Evolutionary conservation across 2,888 invertebrate genomes (phyloP), one percentile per base, ranked within the genome.

Genomic region (Fabriciana adippe): DNA sequence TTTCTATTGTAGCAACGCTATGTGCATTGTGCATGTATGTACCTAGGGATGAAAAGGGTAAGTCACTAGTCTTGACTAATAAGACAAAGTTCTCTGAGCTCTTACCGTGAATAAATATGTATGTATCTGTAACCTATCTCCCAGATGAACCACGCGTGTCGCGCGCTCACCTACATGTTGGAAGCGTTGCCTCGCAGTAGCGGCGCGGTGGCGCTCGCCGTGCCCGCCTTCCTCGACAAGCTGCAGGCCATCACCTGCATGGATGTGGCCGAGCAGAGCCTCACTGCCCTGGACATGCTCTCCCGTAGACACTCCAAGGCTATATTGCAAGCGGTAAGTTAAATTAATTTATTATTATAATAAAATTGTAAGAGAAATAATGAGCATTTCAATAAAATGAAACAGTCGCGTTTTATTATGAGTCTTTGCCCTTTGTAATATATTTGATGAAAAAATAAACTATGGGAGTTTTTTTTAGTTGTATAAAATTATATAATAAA

Each of bases 211-310:
- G 97, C 99, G 2, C 97, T 99, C 80, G 99, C 99, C 2, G 98
- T 99, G 68, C 99, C 99, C 1, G 97, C 98, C 1, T 98, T 99
- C 90, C 93, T 99, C 66, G 98, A 99, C 89, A 99, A 98, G 90
- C 93, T 99, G 67, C 98, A 99, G 92, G 97, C 98, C 31, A 99
- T 99, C 79, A 99, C 99, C 77, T 99, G 99, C 86, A 99, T 99
- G 98, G 99, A 99, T 90, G 99, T 99, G 21, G 99, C 99, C 4
- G 99, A 99, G 87, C 99, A 99, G 92, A 97, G 98, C 75, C 94
- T 99, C 71, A 98, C 99, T 6, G 99, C 99, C 3, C 93, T 99
- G 54, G 99, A 99, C 85, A 99, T 99, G 96, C 93, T 99, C 62
- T 99, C 99, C 0, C 94, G 98, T 15, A 94, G 99, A 69, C 99